Base-by-base conservation (phyloP, 2,888 invertebrate species). In the Lamproptera curius region DNA sequence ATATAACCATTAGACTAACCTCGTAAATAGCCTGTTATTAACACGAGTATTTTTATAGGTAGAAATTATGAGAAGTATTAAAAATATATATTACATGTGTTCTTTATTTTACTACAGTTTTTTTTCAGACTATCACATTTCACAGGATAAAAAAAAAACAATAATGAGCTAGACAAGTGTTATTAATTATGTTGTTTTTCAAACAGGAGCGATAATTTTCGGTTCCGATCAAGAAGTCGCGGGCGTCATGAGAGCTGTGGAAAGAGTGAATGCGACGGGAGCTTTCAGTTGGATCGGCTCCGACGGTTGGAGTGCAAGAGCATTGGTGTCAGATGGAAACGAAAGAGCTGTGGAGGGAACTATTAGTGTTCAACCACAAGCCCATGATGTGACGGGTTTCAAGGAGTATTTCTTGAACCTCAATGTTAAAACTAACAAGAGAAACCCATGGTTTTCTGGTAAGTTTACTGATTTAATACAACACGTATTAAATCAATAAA, bases 401-500 rank as follows among this genome's bases (percentile, higher is more conserved):
- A 91, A 92, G 60, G 93, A 95, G 59, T 97, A 97, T 77, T 97
- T 97, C 79, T 90, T 95, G 36, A 90, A 91, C 62, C 89, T 97
- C 44, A 95, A 94, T 35, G 95, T 96, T 23, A 93, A 95, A 68
- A 95, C 93, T 73, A 98, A 98, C 80, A 89, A 88, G 51, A 90
- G 97, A 56, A 98, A 98, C 85, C 97, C 97, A 1, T 98, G 98
- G 98, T 98, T 98, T 90, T 92, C 94, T 36, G 96, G 96, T 96
- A 87, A 91, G 20, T 5, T 20, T 20, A n/a, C n/a, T n/a, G n/a
- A n/a, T n/a, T n/a, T n/a, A n/a, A n/a, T n/a, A n/a, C n/a, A n/a
- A n/a, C n/a, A n/a, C n/a, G n/a, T n/a, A n/a, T n/a, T n/a, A n/a
- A n/a, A n/a, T n/a, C n/a, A n/a, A n/a, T n/a, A n/a, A n/a, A n/a